phyloP scores from a whole-genome alignment of 2,888 invertebrate species.

The Synergus laeviventris region DNA sequence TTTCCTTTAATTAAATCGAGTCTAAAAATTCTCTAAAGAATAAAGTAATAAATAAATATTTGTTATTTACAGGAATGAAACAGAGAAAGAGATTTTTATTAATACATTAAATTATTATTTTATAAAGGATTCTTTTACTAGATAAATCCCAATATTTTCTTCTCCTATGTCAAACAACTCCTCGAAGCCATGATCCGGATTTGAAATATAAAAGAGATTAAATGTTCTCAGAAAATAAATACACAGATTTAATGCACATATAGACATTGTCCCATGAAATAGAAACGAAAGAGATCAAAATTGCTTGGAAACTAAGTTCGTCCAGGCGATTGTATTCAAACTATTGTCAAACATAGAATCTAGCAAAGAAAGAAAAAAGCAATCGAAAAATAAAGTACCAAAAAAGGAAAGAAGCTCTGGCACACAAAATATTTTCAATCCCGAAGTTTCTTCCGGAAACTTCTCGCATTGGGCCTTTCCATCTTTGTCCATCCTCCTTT shows the following conservation, averaged over 20 bases:
- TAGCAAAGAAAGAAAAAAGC: background rate
- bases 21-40: background rate
- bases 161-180: background rate
- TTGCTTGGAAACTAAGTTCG: constrained; percentile 18
- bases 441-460: constrained; percentile 16
- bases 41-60: background rate
- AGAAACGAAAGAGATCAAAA: constrained; percentile 20
- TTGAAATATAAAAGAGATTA: background rate
- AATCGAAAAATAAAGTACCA: background rate
- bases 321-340: constrained; percentile 22
- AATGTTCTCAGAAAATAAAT: constrained; percentile 1
- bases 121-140: too few species aligned
- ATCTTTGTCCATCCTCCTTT: background rate
- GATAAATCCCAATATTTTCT: too few species aligned
- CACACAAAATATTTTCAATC: constrained; percentile 33
- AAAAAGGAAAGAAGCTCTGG: background rate
- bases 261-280: background rate
- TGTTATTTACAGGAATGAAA: background rate
- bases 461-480: constrained; percentile 9
- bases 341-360: constrained; percentile 29
- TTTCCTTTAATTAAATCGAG: background rate
- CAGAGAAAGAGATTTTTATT: background rate
- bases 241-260: constrained; percentile 1
- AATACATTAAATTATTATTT: too few species aligned
- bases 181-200: background rate